Conservation (phyloP, 1,140 invertebrate genomes). For the Diuraphis noxia region DNA sequence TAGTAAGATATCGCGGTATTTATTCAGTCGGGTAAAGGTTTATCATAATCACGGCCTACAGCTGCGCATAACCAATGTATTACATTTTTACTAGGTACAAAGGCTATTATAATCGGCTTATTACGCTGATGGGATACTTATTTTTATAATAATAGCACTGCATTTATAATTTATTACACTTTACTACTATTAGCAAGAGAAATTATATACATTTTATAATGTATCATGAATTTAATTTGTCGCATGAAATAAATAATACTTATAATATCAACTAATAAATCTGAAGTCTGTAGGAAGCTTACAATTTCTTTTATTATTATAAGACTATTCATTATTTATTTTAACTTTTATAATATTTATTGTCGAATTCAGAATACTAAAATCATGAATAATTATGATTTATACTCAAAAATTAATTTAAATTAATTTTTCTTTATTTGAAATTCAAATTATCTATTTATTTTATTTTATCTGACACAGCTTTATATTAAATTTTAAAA, state of each 20-base stretch:
- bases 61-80: slow-evolving; percentile 1
- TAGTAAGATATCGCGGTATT: neutral
- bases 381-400: neutral
- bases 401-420: neutral
- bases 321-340: neutral
- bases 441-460: neutral
- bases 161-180: neutral
- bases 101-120: slow-evolving; percentile 14
- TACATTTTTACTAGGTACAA: neutral
- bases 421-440: neutral
- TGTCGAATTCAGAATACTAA: neutral
- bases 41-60: neutral
- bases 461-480: neutral
- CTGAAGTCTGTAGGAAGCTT: neutral
- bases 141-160: neutral
- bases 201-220: neutral
- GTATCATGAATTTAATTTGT: neutral
- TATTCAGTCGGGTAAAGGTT: neutral
- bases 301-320: neutral
- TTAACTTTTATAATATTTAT: neutral
- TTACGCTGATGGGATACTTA: neutral
- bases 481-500: neutral
- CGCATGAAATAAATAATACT: slow-evolving; percentile 4
- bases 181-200: neutral
- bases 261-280: neutral